A percentile compares a stretch with the other conserved stretches of the same genome.
These are phyloP conservation scores for Clavelina lepadiformis DNA, from an alignment of 23 tunicate species.

Conservation along the genomic window DNA sequence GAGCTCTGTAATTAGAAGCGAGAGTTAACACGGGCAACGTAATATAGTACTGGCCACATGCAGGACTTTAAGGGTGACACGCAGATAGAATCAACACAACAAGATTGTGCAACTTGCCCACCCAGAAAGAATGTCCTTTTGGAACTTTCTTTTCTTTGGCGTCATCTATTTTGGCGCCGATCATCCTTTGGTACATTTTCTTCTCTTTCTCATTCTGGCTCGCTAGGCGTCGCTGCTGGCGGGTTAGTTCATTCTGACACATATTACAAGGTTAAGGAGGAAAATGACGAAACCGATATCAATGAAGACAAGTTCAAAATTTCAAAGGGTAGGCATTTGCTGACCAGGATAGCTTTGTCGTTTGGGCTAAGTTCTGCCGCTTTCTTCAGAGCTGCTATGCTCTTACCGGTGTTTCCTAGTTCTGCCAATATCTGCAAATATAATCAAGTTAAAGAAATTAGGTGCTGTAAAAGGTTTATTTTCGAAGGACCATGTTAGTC, in stretches of 20 bases:
- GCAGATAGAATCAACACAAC: no score
- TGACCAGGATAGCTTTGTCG: constrained; percentile 49
- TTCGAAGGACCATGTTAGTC: not conserved
- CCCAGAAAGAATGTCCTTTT: no score
- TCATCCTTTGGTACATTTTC: constrained; percentile 72
- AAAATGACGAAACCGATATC: not conserved
- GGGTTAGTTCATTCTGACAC: constrained; percentile 32
- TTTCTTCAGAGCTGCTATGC: constrained; percentile 43
- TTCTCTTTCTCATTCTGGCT: constrained; percentile 52
- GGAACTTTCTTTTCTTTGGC: no score
- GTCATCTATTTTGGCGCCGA: constrained; percentile 3
- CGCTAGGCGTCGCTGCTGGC: constrained; percentile 20
- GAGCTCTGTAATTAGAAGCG: no score
- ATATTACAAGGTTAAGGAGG: not conserved
- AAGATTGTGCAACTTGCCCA: no score
- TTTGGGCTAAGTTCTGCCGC: constrained; percentile 50
- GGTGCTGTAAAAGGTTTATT: not conserved
- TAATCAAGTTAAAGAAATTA: no score
- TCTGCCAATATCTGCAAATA: constrained; percentile 30
- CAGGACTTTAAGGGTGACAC: no score
- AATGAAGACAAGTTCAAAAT: not conserved
- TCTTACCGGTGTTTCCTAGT: constrained; percentile 34
- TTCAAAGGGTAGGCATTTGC: not conserved
- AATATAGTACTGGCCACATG: no score
- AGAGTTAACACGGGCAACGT: no score